Percentiles rank a stretch among this genome's conserved stretches.
phyloP scores from a whole-genome alignment of 2,797 vertebrate genomes.

The Mareca strepera region DNA sequence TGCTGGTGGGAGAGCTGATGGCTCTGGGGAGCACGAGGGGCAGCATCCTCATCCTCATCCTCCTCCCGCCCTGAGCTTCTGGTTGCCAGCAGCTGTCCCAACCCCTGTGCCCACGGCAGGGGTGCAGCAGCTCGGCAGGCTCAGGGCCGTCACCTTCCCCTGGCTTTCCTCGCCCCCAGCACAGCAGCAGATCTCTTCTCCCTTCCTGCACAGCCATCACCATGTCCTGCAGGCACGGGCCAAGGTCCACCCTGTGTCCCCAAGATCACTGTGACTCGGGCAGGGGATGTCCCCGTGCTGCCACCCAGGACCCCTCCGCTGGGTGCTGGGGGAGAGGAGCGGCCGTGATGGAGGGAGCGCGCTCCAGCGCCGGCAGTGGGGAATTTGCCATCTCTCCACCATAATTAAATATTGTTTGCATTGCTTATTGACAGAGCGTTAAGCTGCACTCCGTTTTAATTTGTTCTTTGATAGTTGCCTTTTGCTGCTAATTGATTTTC shows the following conservation, averaged over 20 bases:
- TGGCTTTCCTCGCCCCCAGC: neutral
- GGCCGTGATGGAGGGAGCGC: neutral
- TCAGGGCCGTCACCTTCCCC: neutral
- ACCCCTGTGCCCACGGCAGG: rapidly evolving
- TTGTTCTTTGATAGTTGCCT: slow-evolving; percentile 80
- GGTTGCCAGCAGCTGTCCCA: neutral
- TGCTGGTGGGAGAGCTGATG: neutral
- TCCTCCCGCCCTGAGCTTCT: neutral
- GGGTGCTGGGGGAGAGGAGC: neutral
- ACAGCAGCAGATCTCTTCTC: neutral
- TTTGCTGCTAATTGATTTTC: slow-evolving; percentile 82
- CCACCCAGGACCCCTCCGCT: too few relatives aligned
- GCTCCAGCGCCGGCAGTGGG: neutral
- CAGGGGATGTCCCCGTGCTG: too few relatives aligned
- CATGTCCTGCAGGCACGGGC: neutral
- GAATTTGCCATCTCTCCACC: slow-evolving; percentile 3
- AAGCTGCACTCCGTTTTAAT: slow-evolving; percentile 76
- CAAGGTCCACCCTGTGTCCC: too few relatives aligned
- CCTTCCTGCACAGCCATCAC: neutral
- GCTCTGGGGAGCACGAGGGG: neutral
- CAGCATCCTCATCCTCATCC: neutral
- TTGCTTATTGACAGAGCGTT: slow-evolving; percentile 81
- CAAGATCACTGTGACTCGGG: too few relatives aligned
- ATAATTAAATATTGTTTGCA: slow-evolving; percentile 80
- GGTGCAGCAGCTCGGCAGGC: neutral